A percentile compares a stretch with the other conserved stretches of the same genome.
Evolutionary conservation across 2,113 vertebrate species (phyloP).

Genomic region (Anoplopoma fimbria): DNA sequence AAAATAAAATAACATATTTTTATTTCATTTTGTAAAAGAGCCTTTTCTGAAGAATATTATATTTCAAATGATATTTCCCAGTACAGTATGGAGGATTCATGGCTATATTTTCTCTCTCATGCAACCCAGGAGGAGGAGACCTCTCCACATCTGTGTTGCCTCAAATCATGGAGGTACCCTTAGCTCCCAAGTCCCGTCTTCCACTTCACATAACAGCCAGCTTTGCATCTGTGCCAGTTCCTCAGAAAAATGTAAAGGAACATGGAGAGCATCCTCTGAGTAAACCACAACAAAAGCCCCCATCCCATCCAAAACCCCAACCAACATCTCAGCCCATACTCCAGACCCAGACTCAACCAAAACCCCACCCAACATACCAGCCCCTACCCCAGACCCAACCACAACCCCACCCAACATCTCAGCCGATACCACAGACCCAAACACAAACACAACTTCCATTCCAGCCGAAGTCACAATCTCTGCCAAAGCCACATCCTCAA

Average conservation of each 20-base stretch:
- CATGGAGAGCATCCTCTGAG: conserved; percentile 2
- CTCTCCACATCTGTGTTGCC: conserved; percentile 61
- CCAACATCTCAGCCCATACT: not conserved
- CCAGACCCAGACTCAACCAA: not conserved
- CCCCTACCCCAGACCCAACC: not conserved
- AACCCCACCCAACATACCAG: conserved; percentile 2
- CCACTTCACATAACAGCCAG: conserved; percentile 40
- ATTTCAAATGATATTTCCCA: conserved; percentile 35
- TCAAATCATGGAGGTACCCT: conserved; percentile 42
- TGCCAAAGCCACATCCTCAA: not conserved
- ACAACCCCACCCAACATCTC: conserved; percentile 13
- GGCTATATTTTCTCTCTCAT: conserved; percentile 65
- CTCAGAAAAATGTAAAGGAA: conserved; percentile 47
- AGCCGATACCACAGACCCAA: not conserved
- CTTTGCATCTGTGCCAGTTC: conserved; percentile 10
- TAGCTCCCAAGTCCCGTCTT: conserved; percentile 31
- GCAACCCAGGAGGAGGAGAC: conserved; percentile 70
- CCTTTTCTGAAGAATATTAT: not conserved
- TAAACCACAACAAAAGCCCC: conserved; percentile 26
- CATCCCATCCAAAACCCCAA: not conserved
- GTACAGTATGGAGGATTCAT: conserved; percentile 48
- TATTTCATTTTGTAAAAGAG: conserved; percentile 25
- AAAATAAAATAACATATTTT: conserved; percentile 21
- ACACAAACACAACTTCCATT: too few species aligned
- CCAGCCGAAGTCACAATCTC: conserved; percentile 8